Evolutionary conservation across 2,888 invertebrate genomes (phyloP), one percentile per base, ranked within the genome.

Genomic region (Drosophila kambysellisi): DNA sequence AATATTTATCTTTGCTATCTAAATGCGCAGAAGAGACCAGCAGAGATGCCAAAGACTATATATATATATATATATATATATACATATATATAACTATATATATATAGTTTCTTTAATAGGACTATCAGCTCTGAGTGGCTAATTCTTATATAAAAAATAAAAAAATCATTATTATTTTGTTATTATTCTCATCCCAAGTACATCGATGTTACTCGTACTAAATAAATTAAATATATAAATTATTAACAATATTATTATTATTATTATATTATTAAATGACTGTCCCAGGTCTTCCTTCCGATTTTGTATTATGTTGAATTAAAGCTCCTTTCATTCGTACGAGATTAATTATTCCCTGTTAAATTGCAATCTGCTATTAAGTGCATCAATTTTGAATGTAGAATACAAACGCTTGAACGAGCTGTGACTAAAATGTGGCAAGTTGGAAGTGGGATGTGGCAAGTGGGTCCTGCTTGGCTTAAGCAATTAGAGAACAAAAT

Each of bases 401-500:
- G 46, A 15, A 25, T 15, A 15, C 4, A 4, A 46, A 25, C 15
- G 7, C n/a, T 37, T 3, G 61, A 11, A 20, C 15, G 43, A 46
- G 15, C 46, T 46, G 15, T 25, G 46, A 25, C 15, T 15, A 15
- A 46, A 15, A 15, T 46, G 46, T 15, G 25, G 46, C 46, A 46
- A n/a, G 51, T 29, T 51, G 11, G 52, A 17, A 30, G n/a, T 20
- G 46, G 51, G 6, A 43, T 32, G 56, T 39, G 57, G 35, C 30
- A 70, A 76, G 62, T 63, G 66, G 53, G 41, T 59, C 41, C 57
- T 5, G 37, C 63, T 54, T 62, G 61, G 64, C 71, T 78, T 70
- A 52, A 64, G 77, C 77, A 78, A 78, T 77, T 77, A 80, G 76
- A 76, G 64, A 78, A 67, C 71, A 79, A 71, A 78, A 78, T 78